phyloP scores from a whole-genome alignment of 2,797 vertebrate genomes.

The Galaxias olidus region DNA sequence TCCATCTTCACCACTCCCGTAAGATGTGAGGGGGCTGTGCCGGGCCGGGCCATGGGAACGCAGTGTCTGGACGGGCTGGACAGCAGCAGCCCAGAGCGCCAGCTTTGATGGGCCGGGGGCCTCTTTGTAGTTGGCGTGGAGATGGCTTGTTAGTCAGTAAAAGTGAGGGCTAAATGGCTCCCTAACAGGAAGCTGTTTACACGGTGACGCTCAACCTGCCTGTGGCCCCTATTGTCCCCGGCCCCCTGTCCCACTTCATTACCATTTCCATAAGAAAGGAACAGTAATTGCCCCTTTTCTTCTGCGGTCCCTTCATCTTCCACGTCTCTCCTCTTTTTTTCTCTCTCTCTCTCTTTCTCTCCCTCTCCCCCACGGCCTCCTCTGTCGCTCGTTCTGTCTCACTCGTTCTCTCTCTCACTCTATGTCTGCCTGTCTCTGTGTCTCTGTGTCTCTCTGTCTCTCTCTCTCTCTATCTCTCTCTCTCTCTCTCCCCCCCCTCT shows the following conservation, averaged over 20 bases:
- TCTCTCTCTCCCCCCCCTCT: neutral
- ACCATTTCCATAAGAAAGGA: slow-evolving; percentile 85
- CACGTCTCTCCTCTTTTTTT: slow-evolving; percentile 52
- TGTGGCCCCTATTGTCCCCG: slow-evolving; percentile 76
- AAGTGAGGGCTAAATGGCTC: slow-evolving; percentile 82
- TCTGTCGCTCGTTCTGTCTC: slow-evolving; percentile 26
- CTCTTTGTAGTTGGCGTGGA: slow-evolving; percentile 81
- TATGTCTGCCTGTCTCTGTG: neutral
- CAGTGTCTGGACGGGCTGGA: slow-evolving; percentile 56
- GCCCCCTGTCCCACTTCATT: slow-evolving; percentile 81
- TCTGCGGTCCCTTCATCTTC: slow-evolving; percentile 79
- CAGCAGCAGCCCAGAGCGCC: slow-evolving; percentile 47
- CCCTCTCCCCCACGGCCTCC: slow-evolving; percentile 29
- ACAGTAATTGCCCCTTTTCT: slow-evolving; percentile 83
- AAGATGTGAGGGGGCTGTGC: slow-evolving; percentile 37
- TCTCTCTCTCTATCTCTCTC: neutral
- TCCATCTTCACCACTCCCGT: neutral
- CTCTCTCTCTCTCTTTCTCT: neutral
- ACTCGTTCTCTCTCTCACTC: slow-evolving; percentile 24
- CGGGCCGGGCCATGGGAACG: slow-evolving; percentile 61
- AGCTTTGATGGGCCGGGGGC: slow-evolving; percentile 75
- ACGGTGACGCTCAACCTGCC: slow-evolving; percentile 76
- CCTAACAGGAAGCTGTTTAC: slow-evolving; percentile 85
- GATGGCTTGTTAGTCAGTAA: slow-evolving; percentile 84
- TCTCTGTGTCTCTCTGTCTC: neutral